These are phyloP conservation scores for Petrocephalus microphthalmus DNA, from an alignment of 2,113 vertebrate genomes.

Conservation along the genomic window DNA sequence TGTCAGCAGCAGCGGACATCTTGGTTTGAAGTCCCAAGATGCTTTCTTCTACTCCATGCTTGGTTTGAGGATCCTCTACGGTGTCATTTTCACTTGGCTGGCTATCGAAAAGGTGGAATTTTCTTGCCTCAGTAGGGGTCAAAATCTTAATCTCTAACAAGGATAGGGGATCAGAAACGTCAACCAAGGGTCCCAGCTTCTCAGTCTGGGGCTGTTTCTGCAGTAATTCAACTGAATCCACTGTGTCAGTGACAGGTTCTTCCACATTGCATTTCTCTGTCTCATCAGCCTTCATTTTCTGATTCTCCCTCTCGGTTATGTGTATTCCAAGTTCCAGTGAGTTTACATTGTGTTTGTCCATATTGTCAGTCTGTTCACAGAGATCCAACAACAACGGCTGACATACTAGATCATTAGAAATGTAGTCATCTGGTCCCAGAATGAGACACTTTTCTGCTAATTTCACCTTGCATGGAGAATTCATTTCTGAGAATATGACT, in stretches of 20 bases:
- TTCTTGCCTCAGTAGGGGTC: slow-evolving; percentile 44
- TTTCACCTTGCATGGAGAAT: background rate
- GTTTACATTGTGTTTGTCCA: slow-evolving; percentile 53
- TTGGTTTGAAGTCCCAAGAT: background rate
- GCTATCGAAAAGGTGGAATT: slow-evolving; percentile 17
- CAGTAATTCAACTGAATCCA: background rate
- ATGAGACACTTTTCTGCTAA: slow-evolving; percentile 29
- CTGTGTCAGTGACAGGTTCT: background rate
- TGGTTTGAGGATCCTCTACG: background rate
- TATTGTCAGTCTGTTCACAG: slow-evolving; percentile 46
- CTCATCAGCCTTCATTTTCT: background rate
- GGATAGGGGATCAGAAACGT: slow-evolving; percentile 31
- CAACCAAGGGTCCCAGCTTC: background rate
- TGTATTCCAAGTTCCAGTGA: slow-evolving; percentile 22
- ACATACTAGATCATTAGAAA: slow-evolving; percentile 37
- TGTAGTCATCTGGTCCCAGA: slow-evolving; percentile 36
- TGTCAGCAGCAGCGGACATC: background rate
- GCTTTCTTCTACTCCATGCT: background rate
- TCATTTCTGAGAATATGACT: slow-evolving; percentile 41
- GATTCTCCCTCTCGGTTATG: background rate
- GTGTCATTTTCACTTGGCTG: slow-evolving; percentile 8
- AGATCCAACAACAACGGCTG: slow-evolving; percentile 53
- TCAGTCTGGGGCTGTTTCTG: background rate
- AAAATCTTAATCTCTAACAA: slow-evolving; percentile 47
- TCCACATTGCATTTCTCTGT: background rate